Evolutionary conservation across 1,140 invertebrate genomes (phyloP).

Genomic region (Cephus cinctus): DNA sequence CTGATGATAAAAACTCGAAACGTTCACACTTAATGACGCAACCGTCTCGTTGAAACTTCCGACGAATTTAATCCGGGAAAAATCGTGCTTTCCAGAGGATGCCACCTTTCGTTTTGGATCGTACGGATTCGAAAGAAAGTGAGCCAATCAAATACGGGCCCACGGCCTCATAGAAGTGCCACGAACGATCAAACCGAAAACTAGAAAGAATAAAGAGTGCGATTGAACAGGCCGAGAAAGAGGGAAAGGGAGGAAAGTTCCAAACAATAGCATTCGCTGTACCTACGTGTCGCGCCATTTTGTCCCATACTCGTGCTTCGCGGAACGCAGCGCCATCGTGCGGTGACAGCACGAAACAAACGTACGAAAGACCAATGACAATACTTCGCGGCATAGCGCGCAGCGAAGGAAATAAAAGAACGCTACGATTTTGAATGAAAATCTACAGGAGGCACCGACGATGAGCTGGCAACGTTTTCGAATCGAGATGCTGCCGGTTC

Average conservation of each 20-base stretch:
- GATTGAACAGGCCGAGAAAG: too few species aligned
- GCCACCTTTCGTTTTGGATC: conserved; percentile 42
- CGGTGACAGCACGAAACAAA: conserved; percentile 21
- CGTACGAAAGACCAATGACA: background rate
- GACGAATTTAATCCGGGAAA: too few species aligned
- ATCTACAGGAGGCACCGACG: conserved; percentile 44
- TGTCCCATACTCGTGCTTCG: background rate
- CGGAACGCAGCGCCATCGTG: conserved; percentile 29
- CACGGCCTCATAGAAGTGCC: background rate
- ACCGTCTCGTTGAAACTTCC: too few species aligned
- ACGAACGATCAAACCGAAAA: conserved; percentile 10
- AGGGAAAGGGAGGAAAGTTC: too few species aligned
- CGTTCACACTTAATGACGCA: too few species aligned
- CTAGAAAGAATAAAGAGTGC: too few species aligned
- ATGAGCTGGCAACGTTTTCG: conserved; percentile 42
- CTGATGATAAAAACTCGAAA: too few species aligned
- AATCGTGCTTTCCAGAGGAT: conserved; percentile 45
- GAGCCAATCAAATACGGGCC: conserved; percentile 13
- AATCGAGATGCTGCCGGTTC: conserved; percentile 34
- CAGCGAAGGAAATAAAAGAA: background rate
- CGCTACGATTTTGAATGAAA: conserved; percentile 10
- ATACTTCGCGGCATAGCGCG: too few species aligned
- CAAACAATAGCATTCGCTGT: conserved; percentile 6
- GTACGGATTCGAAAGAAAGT: conserved; percentile 40
- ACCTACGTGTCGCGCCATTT: background rate